phyloP scores from a whole-genome alignment of 2,888 invertebrate genomes.

The Macrosiphum euphorbiae region DNA sequence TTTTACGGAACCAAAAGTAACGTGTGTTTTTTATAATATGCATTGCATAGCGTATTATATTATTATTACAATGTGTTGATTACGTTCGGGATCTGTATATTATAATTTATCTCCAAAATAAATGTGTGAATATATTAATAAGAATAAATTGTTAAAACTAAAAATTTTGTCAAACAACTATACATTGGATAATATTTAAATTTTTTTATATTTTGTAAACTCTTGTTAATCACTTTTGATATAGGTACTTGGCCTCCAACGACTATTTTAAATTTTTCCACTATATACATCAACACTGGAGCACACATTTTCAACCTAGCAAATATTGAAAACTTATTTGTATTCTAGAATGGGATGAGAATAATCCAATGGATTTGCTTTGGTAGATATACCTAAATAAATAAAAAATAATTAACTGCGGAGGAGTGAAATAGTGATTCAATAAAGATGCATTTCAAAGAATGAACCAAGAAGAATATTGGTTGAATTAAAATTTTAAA shows the following conservation, averaged over 20 bases:
- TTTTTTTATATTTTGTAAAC: background rate
- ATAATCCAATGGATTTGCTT: background rate
- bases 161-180: background rate
- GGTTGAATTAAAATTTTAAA: background rate
- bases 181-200: background rate
- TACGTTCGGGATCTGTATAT: background rate
- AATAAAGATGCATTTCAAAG: background rate
- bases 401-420: background rate
- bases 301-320: background rate
- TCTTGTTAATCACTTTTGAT: background rate
- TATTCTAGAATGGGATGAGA: background rate
- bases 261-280: background rate
- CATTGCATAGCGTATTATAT: background rate
- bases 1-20: background rate
- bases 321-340: background rate
- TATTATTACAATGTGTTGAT: background rate
- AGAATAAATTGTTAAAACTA: background rate
- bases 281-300: fast-evolving
- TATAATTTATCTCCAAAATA: background rate
- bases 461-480: background rate
- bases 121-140: background rate
- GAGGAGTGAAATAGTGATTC: background rate
- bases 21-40: background rate
- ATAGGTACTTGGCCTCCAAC: background rate
- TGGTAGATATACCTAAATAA: background rate